Evolutionary conservation across 2,888 invertebrate genomes (phyloP).

Genomic region (Liposcelis brunnea): DNA sequence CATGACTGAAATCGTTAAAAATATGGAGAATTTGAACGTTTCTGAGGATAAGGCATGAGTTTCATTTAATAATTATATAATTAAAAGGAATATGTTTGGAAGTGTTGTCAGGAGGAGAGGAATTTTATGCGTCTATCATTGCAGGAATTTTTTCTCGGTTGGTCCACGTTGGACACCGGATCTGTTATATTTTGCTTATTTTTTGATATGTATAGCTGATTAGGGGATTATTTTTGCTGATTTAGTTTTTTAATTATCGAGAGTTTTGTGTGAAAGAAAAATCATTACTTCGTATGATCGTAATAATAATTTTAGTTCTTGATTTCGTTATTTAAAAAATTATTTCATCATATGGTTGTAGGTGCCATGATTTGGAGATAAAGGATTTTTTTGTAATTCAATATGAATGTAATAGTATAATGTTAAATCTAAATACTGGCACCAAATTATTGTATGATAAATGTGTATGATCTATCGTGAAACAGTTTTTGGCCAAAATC

Average conservation of each 20-base stretch:
- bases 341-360: no score
- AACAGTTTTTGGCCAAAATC: no score
- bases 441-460: no score
- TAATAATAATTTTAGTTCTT: no score
- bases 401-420: no score
- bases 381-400: no score
- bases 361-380: no score
- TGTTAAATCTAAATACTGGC: no score
- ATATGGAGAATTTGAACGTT: background rate
- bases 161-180: slow-evolving; percentile 12
- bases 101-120: slow-evolving; percentile 1
- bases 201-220: background rate
- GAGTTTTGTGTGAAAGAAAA: background rate
- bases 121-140: slow-evolving; percentile 11
- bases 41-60: background rate
- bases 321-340: no score
- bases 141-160: slow-evolving; percentile 16
- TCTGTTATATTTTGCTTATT: slow-evolving; percentile 1
- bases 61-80: no score
- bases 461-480: no score
- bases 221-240: background rate
- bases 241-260: background rate
- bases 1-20: background rate
- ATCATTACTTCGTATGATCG: background rate
- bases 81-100: no score